Conservation (phyloP, 2,113 vertebrate genomes). For the Saiga tatarica region DNA sequence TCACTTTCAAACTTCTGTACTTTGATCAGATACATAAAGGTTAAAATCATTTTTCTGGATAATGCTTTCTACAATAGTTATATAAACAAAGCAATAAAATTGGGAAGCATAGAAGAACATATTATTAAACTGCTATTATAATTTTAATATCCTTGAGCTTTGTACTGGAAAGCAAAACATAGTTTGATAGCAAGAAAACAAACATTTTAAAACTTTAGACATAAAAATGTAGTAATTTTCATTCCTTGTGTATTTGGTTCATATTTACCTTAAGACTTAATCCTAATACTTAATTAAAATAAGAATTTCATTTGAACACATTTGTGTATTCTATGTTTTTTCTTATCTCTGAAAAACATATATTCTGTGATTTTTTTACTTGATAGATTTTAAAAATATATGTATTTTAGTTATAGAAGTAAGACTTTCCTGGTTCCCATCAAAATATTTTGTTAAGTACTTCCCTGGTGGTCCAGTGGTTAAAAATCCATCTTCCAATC, state of each 20-base stretch:
- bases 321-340: background rate
- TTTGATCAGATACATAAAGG: slow-evolving; percentile 37
- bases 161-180: slow-evolving; percentile 35
- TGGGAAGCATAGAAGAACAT: slow-evolving; percentile 55
- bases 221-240: background rate
- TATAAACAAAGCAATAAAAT: slow-evolving; percentile 65
- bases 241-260: background rate
- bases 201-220: slow-evolving; percentile 38
- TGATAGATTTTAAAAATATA: background rate
- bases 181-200: slow-evolving; percentile 40
- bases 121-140: slow-evolving; percentile 48
- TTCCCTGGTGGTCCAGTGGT: background rate
- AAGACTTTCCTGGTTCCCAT: background rate
- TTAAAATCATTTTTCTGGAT: slow-evolving; percentile 36
- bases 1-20: background rate
- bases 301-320: slow-evolving; percentile 23
- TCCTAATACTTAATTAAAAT: background rate
- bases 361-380: background rate
- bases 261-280: slow-evolving; percentile 7
- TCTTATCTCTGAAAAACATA: background rate
- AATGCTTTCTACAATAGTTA: slow-evolving; percentile 40
- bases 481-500: background rate
- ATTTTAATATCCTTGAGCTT: slow-evolving; percentile 37
- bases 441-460: background rate
- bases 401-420: background rate